Percentiles rank a stretch among this genome's conserved stretches.
Evolutionary conservation across 1,140 invertebrate species (phyloP).

Genomic region (Saccostrea cuccullata): DNA sequence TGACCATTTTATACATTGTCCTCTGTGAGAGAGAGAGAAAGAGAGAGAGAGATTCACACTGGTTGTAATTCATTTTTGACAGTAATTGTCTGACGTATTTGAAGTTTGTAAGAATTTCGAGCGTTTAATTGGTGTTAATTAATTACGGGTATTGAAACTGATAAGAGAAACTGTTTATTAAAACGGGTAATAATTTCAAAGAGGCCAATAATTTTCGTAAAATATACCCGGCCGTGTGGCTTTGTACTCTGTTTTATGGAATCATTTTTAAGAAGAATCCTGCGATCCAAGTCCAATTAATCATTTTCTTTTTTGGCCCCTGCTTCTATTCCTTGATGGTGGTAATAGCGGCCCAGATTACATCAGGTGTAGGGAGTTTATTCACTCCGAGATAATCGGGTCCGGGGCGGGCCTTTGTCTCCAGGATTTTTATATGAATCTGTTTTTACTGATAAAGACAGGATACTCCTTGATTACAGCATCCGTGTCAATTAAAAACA

Average conservation of each 20-base stretch:
- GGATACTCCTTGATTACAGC: slow-evolving; percentile 7
- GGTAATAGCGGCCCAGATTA: neutral
- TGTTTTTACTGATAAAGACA: slow-evolving; percentile 19
- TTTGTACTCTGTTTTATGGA: slow-evolving; percentile 29
- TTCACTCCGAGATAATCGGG: slow-evolving; percentile 23
- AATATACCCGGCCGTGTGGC: neutral
- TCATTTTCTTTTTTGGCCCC: neutral
- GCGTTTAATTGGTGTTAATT: slow-evolving; percentile 4
- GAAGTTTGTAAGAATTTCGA: slow-evolving; percentile 1
- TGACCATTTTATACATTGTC: too few species aligned
- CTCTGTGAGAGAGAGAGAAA: neutral
- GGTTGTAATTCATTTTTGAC: slow-evolving; percentile 5
- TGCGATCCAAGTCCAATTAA: neutral
- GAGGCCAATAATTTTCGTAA: slow-evolving; percentile 10
- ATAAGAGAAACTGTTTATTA: neutral
- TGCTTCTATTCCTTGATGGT: neutral
- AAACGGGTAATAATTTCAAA: slow-evolving; percentile 15
- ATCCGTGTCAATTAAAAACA: slow-evolving; percentile 10
- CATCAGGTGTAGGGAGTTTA: slow-evolving; percentile 27
- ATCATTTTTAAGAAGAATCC: slow-evolving; percentile 1
- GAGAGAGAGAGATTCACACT: neutral
- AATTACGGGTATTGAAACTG: slow-evolving; percentile 25
- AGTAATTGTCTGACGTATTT: neutral
- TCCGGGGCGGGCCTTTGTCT: slow-evolving; percentile 19
- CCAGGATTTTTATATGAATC: neutral